A percentile compares a stretch with the other conserved stretches of the same genome.
phyloP scores from a whole-genome alignment of 2,797 vertebrate genomes.

The Anguilla pacifica region DNA sequence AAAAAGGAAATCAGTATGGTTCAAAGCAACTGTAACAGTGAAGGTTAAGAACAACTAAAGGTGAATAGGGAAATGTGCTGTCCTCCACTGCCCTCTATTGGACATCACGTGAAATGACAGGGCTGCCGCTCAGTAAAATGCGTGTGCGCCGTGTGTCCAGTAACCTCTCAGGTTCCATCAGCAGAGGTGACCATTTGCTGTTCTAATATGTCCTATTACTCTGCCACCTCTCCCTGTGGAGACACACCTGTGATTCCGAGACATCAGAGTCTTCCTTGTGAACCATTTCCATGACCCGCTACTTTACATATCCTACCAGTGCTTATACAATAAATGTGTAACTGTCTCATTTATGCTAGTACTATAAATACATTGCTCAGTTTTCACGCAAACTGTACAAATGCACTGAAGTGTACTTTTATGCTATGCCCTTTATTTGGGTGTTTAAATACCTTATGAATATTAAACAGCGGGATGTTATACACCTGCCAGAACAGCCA shows the following conservation, averaged over 20 bases:
- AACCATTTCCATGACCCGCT: background rate
- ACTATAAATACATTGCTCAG: background rate
- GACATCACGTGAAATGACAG: background rate
- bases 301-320: background rate
- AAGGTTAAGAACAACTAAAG: background rate
- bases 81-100: slow-evolving; percentile 65
- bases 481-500: background rate
- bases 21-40: background rate
- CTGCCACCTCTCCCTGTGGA: background rate
- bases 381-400: background rate
- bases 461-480: background rate
- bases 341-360: too few species aligned
- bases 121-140: background rate
- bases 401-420: background rate
- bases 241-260: background rate
- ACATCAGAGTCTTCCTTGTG: background rate
- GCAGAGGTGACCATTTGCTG: background rate
- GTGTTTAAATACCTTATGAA: background rate
- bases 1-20: background rate
- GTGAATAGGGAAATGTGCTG: slow-evolving; percentile 5
- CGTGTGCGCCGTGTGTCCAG: background rate
- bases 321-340: background rate
- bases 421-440: too few species aligned
- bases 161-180: background rate
- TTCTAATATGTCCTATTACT: background rate